Conservation (phyloP, 2,888 invertebrate genomes). For the Theristus sp. region DNA sequence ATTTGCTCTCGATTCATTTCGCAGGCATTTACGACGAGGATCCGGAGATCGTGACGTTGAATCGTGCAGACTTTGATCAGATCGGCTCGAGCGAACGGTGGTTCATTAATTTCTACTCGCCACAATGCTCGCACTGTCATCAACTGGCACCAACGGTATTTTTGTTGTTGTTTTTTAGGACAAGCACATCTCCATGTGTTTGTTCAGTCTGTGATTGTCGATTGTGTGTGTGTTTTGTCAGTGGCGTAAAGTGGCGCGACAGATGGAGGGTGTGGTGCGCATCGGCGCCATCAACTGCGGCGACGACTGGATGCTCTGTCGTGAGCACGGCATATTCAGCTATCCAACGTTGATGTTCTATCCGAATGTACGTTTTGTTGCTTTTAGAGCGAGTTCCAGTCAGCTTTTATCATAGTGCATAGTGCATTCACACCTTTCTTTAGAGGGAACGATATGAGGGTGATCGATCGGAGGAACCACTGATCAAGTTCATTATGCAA, state of each 20-base stretch:
- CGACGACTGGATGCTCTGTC: slow-evolving; percentile 59
- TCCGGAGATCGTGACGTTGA: slow-evolving; percentile 55
- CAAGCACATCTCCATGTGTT: neutral
- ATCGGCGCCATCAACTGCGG: slow-evolving; percentile 71
- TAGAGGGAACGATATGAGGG: slow-evolving; percentile 45
- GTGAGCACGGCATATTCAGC: slow-evolving; percentile 49
- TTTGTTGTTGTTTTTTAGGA: neutral
- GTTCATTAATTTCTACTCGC: slow-evolving; percentile 73
- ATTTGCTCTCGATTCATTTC: no score
- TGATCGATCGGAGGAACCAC: slow-evolving; percentile 40
- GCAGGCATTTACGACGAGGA: slow-evolving; percentile 59
- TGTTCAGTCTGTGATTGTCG: neutral
- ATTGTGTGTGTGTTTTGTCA: slow-evolving; percentile 14
- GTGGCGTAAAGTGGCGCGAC: slow-evolving; percentile 58
- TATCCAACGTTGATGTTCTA: slow-evolving; percentile 59
- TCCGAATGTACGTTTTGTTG: slow-evolving; percentile 36
- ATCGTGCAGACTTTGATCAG: slow-evolving; percentile 47
- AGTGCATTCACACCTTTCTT: no score
- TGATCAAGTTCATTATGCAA: slow-evolving; percentile 47
- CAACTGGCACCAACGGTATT: slow-evolving; percentile 48
- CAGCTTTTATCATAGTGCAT: neutral
- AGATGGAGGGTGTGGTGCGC: slow-evolving; percentile 56
- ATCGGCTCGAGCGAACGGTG: slow-evolving; percentile 46
- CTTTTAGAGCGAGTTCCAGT: neutral
- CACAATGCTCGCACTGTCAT: slow-evolving; percentile 67